phyloP scores from a whole-genome alignment of 2,888 invertebrate genomes.

The Blomia tropicalis region DNA sequence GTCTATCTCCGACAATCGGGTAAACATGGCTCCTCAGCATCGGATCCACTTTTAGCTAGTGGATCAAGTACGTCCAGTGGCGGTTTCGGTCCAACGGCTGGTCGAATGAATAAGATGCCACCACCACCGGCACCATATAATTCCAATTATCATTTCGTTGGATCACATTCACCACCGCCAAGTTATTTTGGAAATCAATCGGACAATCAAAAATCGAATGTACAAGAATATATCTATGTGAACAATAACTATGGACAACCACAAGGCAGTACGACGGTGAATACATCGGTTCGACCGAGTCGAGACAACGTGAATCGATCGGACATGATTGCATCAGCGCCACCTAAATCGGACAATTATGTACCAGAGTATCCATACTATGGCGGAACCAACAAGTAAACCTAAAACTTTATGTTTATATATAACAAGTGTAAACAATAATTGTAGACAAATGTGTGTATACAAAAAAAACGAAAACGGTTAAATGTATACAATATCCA shows the following conservation, averaged over 20 bases:
- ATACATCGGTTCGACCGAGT: background rate
- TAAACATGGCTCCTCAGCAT: background rate
- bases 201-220: background rate
- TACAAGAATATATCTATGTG: slow-evolving; percentile 11
- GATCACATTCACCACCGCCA: background rate
- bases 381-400: slow-evolving; percentile 1
- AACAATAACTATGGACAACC: slow-evolving; percentile 16
- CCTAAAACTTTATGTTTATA: no score
- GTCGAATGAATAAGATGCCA: background rate
- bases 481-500: no score
- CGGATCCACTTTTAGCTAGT: background rate
- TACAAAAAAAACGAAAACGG: no score
- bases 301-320: background rate
- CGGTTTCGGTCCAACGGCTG: background rate
- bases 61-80: background rate
- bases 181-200: background rate
- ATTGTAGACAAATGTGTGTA: no score
- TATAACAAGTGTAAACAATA: no score
- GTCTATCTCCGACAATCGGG: background rate
- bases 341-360: background rate
- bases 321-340: background rate
- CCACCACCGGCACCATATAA: no score
- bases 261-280: slow-evolving; percentile 2
- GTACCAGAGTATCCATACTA: slow-evolving; percentile 2
- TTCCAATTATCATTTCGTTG: background rate